A percentile compares a stretch with the other conserved stretches of the same genome.
Conservation (phyloP, 2,888 invertebrate genomes). For the Drosophila meridionalis region DNA sequence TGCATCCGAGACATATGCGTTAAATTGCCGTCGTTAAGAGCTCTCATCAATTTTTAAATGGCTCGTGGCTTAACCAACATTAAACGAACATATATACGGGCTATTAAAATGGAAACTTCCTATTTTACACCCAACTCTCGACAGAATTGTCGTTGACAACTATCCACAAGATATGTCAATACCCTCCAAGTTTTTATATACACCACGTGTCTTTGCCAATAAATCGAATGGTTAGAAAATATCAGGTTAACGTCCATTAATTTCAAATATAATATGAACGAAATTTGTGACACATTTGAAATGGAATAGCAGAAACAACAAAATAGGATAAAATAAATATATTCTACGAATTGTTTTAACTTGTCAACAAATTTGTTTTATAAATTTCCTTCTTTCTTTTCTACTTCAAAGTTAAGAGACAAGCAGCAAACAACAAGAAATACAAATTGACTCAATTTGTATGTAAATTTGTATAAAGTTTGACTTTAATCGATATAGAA, state of each 20-base stretch:
- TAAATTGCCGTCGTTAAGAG: slow-evolving; percentile 67
- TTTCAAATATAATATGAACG: slow-evolving; percentile 17
- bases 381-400: neutral
- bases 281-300: slow-evolving; percentile 10
- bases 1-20: slow-evolving; percentile 55
- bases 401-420: neutral
- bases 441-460: slow-evolving; percentile 25
- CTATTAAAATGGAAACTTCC: slow-evolving; percentile 25
- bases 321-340: slow-evolving; percentile 2
- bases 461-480: slow-evolving; percentile 37
- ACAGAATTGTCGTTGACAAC: slow-evolving; percentile 26
- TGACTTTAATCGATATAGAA: slow-evolving; percentile 14
- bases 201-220: slow-evolving; percentile 17
- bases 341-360: slow-evolving; percentile 26
- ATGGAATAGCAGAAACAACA: slow-evolving; percentile 3
- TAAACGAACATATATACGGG: slow-evolving; percentile 8
- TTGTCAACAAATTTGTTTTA: neutral
- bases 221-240: slow-evolving; percentile 27
- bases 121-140: slow-evolving; percentile 25
- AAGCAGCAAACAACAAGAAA: neutral
- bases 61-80: slow-evolving; percentile 14
- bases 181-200: neutral
- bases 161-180: slow-evolving; percentile 1
- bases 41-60: slow-evolving; percentile 66
- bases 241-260: slow-evolving; percentile 32